Evolutionary conservation across 1,140 invertebrate species (phyloP).

Genomic region (Physella acuta): DNA sequence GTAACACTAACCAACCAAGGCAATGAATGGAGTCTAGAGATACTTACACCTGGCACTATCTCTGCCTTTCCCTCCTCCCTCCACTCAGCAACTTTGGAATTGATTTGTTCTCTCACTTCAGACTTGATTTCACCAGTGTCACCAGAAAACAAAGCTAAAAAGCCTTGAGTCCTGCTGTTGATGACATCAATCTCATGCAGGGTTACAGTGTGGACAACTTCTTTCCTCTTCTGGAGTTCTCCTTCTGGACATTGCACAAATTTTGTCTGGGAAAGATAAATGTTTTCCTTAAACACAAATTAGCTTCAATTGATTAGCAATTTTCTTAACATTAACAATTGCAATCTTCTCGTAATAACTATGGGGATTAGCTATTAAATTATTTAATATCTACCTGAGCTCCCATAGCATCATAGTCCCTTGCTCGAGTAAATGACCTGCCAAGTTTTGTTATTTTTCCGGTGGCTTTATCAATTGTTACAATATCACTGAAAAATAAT

Average conservation of each 20-base stretch:
- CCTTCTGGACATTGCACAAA: slow-evolving; percentile 99
- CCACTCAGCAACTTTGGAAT: slow-evolving; percentile 98
- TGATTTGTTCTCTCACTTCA: slow-evolving; percentile 97
- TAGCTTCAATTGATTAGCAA: no score
- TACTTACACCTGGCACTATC: slow-evolving; percentile 71
- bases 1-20: no score
- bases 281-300: no score
- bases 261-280: slow-evolving; percentile 65
- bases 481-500: slow-evolving; percentile 78
- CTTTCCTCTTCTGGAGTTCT: slow-evolving; percentile 97
- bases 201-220: slow-evolving; percentile 97
- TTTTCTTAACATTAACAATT: background rate
- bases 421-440: slow-evolving; percentile 89
- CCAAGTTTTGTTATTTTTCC: slow-evolving; percentile 95
- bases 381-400: no score
- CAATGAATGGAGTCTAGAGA: no score
- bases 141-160: slow-evolving; percentile 95
- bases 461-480: slow-evolving; percentile 96
- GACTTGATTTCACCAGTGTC: slow-evolving; percentile 99
- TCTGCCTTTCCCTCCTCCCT: slow-evolving; percentile 98
- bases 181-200: slow-evolving; percentile 99
- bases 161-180: slow-evolving; percentile 94
- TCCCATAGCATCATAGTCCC: slow-evolving; percentile 97
- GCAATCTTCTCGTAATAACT: no score
- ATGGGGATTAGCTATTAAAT: no score